Conservation (phyloP, 2,888 invertebrate species). For the Tetranychus piercei region DNA sequence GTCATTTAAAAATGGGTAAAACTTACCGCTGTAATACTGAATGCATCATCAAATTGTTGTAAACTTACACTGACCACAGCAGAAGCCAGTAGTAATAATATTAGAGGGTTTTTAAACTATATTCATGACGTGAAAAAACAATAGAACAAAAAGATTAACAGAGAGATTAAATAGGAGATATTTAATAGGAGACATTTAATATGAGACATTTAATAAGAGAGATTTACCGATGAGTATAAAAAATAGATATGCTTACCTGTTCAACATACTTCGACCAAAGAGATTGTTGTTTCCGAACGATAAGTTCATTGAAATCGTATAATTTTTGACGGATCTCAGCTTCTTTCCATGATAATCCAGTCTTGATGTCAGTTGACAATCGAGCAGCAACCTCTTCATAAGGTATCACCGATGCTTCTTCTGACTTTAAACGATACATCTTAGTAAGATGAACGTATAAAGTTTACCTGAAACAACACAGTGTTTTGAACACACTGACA, state of each 20-base stretch:
- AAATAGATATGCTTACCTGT: constrained; percentile 36
- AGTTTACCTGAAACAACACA: too few relatives aligned
- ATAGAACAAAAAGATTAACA: not conserved
- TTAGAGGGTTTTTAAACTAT: constrained; percentile 92
- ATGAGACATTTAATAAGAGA: too few relatives aligned
- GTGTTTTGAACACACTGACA: too few relatives aligned
- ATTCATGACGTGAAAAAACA: constrained; percentile 22
- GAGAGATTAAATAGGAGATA: not conserved
- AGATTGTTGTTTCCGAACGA: constrained; percentile 81
- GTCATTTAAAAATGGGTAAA: constrained; percentile 30
- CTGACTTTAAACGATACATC: constrained; percentile 11
- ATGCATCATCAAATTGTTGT: constrained; percentile 96
- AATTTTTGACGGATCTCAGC: constrained; percentile 64
- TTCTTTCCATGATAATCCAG: constrained; percentile 65
- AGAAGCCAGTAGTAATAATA: constrained; percentile 74
- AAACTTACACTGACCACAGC: constrained; percentile 79
- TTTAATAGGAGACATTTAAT: not conserved
- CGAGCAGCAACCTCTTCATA: constrained; percentile 25
- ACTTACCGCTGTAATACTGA: constrained; percentile 90
- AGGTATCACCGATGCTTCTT: constrained; percentile 23
- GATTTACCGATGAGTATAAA: not conserved
- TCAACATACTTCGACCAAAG: constrained; percentile 95
- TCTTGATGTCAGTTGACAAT: constrained; percentile 25
- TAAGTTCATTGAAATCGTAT: constrained; percentile 85
- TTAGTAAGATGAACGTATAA: not conserved